Evolutionary conservation across 2,888 invertebrate genomes (phyloP), one percentile per base, ranked within the genome.

Genomic region (Scaptomyza parva): DNA sequence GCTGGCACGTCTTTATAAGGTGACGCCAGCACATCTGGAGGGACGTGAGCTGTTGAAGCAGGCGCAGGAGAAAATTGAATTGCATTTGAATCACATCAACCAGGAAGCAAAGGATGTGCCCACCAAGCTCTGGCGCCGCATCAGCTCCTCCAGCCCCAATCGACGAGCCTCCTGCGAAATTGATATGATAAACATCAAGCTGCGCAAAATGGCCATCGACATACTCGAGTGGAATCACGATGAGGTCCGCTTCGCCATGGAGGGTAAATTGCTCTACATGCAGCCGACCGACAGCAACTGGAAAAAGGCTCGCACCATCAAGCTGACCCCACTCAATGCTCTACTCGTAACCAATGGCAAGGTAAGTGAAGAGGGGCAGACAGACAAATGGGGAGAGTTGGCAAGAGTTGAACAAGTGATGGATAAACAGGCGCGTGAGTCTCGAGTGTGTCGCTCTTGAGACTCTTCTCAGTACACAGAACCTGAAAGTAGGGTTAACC

Each of bases 181-280:
- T 87, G 97, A 97, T 90, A 95, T 97, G 92, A 96, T 96, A 74
- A 97, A 97, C 91, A 97, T 97, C 78, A 96, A 97, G 91, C 92
- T 97, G 70, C 94, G 97, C 90, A 97, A 97, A 94, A 96, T 98
- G 94, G 98, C 98, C 54, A 95, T 98, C 70, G 98, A 98, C 90
- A 95, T 97, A 5, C 92, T 98, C 76, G 97, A 97, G 88, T 98
- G 98, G 98, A 96, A 96, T 92, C 97, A 97, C 89, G 97, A 97
- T 86, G 97, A 98, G 91, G 96, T 97, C 45, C 95, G 96, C 90
- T 97, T 98, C 91, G 95, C 97, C 74, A 94, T 97, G 92, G 97
- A 98, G 92, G 98, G 98, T 63, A 95, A 96, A 91, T 93, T 98
- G 85, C 93, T 97, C 81, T 97, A 96, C 91, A 96, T 97, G 40